Evolutionary conservation across 2,888 invertebrate genomes (phyloP).

Genomic region (Andricus curvator): DNA sequence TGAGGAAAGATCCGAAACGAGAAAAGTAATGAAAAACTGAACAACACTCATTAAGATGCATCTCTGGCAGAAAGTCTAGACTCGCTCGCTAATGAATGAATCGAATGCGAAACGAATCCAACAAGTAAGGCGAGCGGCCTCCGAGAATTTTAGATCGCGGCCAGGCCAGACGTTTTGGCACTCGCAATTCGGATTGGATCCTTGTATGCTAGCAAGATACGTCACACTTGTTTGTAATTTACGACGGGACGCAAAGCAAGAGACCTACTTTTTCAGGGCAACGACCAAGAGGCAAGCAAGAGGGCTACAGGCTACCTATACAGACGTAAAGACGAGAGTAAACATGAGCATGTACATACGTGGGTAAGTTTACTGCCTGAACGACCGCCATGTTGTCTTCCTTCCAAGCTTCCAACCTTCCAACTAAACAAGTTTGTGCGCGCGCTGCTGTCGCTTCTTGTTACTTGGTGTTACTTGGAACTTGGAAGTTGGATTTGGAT

Average conservation of each 20-base stretch:
- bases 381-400: constrained; percentile 56
- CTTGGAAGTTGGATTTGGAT: no score
- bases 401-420: background rate
- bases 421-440: constrained; percentile 18
- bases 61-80: background rate
- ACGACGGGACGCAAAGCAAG: constrained; percentile 33
- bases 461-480: no score
- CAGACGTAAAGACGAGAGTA: constrained; percentile 3
- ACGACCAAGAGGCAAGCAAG: constrained; percentile 53
- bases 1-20: no score
- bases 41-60: background rate
- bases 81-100: constrained; percentile 8
- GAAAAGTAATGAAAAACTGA: background rate
- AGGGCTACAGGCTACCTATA: background rate
- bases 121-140: background rate
- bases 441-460: background rate
- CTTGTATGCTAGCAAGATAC: constrained; percentile 23
- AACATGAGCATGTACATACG: constrained; percentile 56
- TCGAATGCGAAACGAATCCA: background rate
- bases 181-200: constrained; percentile 31
- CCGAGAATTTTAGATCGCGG: constrained; percentile 26
- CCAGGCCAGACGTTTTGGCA: constrained; percentile 39
- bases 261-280: constrained; percentile 54
- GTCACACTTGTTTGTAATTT: constrained; percentile 24
- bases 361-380: constrained; percentile 38